Conservation (phyloP, 2,113 vertebrate genomes). For the Odobenus rosmarus region DNA sequence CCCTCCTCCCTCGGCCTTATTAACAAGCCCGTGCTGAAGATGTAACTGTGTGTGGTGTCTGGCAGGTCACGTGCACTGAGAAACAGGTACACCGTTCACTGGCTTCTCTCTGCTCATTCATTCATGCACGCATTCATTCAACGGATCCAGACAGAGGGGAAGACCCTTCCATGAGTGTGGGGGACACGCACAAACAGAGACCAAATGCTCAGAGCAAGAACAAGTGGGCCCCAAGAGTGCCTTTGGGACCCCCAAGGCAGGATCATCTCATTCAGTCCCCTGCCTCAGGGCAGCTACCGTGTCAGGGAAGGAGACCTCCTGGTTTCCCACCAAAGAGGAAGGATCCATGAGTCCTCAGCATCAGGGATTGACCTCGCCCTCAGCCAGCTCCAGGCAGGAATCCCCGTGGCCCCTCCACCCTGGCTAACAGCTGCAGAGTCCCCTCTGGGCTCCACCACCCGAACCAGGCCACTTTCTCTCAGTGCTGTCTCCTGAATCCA, state of each 20-base stretch:
- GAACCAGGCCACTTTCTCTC: neutral
- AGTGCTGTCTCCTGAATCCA: neutral
- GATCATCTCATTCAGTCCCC: neutral
- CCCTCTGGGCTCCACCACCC: neutral
- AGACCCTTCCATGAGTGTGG: neutral
- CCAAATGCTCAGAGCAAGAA: neutral
- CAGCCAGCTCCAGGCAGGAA: neutral
- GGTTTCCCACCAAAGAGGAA: neutral
- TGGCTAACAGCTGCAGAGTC: neutral
- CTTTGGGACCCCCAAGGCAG: neutral
- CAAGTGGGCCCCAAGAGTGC: neutral
- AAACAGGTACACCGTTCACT: rapidly evolving
- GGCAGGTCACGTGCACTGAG: neutral
- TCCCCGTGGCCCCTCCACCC: too few species aligned
- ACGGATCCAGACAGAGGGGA: neutral
- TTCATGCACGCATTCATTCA: neutral
- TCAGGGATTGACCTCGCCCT: neutral
- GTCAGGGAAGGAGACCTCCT: neutral
- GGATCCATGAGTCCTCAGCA: neutral
- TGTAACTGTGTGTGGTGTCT: rapidly evolving
- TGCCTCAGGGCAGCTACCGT: neutral
- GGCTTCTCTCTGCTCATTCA: neutral
- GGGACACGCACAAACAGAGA: neutral
- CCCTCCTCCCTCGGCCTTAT: neutral
- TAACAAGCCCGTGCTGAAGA: neutral